Percentiles rank a stretch among this genome's conserved stretches.
phyloP scores from a whole-genome alignment of 2,888 invertebrate genomes.

The Dorcus parallelipipedus region DNA sequence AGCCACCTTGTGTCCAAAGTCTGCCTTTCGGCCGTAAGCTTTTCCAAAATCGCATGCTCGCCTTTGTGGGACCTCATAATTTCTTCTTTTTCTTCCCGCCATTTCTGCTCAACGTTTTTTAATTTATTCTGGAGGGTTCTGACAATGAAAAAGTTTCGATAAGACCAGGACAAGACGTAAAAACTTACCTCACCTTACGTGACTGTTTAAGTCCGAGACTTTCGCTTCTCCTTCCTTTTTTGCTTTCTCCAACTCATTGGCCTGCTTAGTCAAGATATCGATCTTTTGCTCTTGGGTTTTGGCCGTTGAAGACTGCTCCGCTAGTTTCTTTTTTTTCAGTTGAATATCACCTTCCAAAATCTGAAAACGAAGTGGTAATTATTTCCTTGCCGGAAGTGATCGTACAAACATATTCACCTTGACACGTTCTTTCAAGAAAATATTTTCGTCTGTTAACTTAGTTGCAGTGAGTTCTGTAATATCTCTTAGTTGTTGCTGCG shows the following conservation, averaged over 20 bases:
- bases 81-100: constrained; percentile 42
- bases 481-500: constrained; percentile 19
- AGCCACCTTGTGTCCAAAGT: constrained; percentile 45
- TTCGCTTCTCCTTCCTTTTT: constrained; percentile 46
- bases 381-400: no score
- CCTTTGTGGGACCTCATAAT: constrained; percentile 35
- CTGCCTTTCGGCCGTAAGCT: constrained; percentile 37
- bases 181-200: constrained; percentile 32
- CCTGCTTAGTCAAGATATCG: constrained; percentile 45
- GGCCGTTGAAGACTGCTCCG: constrained; percentile 7
- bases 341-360: constrained; percentile 38
- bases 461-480: constrained; percentile 5
- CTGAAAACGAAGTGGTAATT: constrained; percentile 20
- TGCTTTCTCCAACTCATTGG: constrained; percentile 48
- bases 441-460: constrained; percentile 14
- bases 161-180: not conserved
- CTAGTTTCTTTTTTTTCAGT: constrained; percentile 30
- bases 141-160: not conserved
- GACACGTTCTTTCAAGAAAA: constrained; percentile 9
- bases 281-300: constrained; percentile 43
- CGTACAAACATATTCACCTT: not conserved
- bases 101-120: constrained; percentile 39
- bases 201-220: constrained; percentile 36
- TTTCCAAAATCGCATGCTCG: constrained; percentile 37
- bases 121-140: constrained; percentile 38